A percentile compares a stretch with the other conserved stretches of the same genome.
phyloP scores from a whole-genome alignment of 2,113 vertebrate genomes.

The Gila orcuttii region DNA sequence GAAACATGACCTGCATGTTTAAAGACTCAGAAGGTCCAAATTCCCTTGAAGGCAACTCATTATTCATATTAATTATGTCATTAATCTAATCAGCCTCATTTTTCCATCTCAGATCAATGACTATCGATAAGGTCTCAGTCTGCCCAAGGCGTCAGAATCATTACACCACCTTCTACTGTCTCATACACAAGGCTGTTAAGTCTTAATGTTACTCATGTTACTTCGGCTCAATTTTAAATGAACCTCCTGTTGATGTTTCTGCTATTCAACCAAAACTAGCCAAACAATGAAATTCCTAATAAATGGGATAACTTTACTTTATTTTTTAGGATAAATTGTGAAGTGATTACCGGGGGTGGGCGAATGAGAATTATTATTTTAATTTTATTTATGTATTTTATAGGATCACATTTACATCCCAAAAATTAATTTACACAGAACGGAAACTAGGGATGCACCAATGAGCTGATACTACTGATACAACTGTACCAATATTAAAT shows the following conservation, averaged over 20 bases:
- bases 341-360: not conserved
- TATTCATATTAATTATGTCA: conserved; percentile 16
- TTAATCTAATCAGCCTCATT: conserved; percentile 43
- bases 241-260: not conserved
- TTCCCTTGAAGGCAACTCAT: not conserved
- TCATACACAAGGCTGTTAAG: not conserved
- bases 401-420: not conserved
- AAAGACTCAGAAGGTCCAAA: not conserved
- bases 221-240: not conserved
- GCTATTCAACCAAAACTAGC: not conserved
- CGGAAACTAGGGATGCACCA: not conserved
- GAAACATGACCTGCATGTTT: not conserved
- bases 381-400: not conserved
- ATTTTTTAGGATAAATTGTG: not conserved
- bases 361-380: not conserved
- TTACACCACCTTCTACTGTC: conserved; percentile 1
- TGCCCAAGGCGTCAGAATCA: conserved; percentile 8
- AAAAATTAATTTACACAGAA: not conserved
- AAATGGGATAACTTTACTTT: not conserved
- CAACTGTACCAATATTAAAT: not conserved
- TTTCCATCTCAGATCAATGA: conserved; percentile 28
- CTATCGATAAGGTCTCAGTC: conserved; percentile 15
- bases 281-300: not conserved
- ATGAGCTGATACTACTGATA: not conserved
- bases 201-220: not conserved